Evolutionary conservation across 92 coral and sea anemone species (phyloP), one percentile per base, ranked within the genome.

Genomic region (Porites evermanni): DNA sequence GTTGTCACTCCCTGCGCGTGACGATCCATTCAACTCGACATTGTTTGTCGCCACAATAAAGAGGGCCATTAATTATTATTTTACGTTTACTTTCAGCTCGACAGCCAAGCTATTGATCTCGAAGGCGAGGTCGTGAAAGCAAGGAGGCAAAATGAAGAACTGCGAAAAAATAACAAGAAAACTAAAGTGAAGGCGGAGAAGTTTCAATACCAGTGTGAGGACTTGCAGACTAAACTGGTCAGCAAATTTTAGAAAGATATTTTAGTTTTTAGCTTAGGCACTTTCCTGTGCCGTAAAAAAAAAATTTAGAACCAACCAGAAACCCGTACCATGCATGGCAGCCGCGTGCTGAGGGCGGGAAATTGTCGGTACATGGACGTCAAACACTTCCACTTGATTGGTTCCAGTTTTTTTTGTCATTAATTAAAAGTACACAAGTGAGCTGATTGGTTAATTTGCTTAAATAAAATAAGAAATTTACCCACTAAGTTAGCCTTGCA

Each of bases 101-200:
- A 94, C 79, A 84, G 67, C 29, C 93, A 93, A 79, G 69, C 89
- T 32, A 8, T 87, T 53, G 89, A 90, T 5, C 77, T 88, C 9
- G 94, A 91, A 61, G 92, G 90, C 8, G 93, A 93, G 23, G 64
- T 80, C 23, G 89, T 75, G 14, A 97, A 88, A 79, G 60, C 84
- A 16, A 97, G 93, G 80, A 97, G 89, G 78, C 87, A 93, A 58
- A 91, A 86, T 26, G 95, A 95, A 44, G 92, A 93, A 2, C 88
- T 97, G 32, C 75, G 93, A 26, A 96, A 97, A 68, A 92, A 84
- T 20, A 97, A 89, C 83, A 92, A 95, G 71, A 95, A 87, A 50
- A 61, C 94, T 7, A 91, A 92, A 84, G 94, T 89, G 21, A 92
- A 95, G 61, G 83, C 86, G 50, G 99, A 97, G 38, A 97, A 88